Evolutionary conservation across 1,140 invertebrate genomes (phyloP).

Genomic region (Aphelinus atriplicis): DNA sequence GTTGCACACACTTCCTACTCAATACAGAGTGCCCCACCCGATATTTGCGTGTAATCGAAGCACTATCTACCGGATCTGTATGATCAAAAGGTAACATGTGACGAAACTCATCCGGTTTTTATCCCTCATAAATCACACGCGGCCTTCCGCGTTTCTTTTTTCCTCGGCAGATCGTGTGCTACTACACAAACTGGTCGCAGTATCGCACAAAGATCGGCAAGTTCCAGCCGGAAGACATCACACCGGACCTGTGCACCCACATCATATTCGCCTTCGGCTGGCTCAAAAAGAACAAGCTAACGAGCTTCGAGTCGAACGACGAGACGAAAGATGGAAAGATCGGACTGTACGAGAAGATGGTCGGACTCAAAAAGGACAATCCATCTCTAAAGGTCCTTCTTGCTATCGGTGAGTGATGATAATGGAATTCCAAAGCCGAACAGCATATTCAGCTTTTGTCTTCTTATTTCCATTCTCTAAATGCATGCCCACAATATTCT

Average conservation of each 20-base stretch:
- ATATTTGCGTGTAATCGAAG: no score
- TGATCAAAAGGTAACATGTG: no score
- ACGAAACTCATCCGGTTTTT: no score
- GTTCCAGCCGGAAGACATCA: conserved; percentile 94
- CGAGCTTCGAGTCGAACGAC: conserved; percentile 91
- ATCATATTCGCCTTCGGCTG: conserved; percentile 96
- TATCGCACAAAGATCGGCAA: conserved; percentile 93
- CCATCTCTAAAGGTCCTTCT: conserved; percentile 89
- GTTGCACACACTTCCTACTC: no score
- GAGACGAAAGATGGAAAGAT: conserved; percentile 92
- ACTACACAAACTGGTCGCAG: conserved; percentile 98
- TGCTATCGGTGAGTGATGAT: conserved; percentile 80
- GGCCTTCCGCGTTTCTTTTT: no score
- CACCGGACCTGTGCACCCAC: conserved; percentile 94
- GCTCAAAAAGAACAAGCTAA: conserved; percentile 93
- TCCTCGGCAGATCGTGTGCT: conserved; percentile 82
- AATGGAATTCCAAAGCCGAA: not conserved
- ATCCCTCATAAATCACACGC: no score
- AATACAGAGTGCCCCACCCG: no score
- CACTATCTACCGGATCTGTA: no score
- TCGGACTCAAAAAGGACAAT: conserved; percentile 86
- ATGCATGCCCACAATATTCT: not conserved
- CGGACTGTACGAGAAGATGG: conserved; percentile 87
- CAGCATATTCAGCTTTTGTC: not conserved
- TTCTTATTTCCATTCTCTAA: no score